Percentiles rank a stretch among this genome's conserved stretches.
These are phyloP conservation scores for Rhabdophis nuchalis DNA, from an alignment of 2,797 vertebrate species.

Conservation along the genomic window DNA sequence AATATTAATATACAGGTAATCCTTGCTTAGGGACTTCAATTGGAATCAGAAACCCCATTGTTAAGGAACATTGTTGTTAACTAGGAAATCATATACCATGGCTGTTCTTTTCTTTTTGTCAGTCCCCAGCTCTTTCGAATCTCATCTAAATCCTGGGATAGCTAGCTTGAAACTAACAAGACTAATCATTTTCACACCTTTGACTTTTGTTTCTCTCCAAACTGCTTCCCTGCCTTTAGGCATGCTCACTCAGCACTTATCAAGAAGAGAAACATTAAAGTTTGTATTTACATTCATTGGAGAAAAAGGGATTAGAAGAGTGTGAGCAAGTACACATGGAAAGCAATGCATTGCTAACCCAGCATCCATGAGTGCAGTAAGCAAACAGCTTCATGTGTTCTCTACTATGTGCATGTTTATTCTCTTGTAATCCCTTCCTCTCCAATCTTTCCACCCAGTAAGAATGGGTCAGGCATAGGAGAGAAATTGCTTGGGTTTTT, in stretches of 20 bases:
- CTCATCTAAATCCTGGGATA: background rate
- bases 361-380: background rate
- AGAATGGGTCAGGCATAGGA: background rate
- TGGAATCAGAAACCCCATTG: background rate
- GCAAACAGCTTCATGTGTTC: background rate
- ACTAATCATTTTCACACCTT: background rate
- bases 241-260: background rate
- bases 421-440: background rate
- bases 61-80: background rate
- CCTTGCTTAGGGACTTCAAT: background rate
- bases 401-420: background rate
- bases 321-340: background rate
- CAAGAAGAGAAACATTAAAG: background rate
- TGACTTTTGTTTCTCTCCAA: background rate
- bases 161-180: background rate
- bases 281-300: background rate
- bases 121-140: background rate
- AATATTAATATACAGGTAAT: background rate
- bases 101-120: background rate
- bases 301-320: background rate
- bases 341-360: background rate
- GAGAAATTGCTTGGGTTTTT: background rate
- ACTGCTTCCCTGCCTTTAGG: background rate
- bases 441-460: background rate
- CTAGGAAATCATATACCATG: background rate